Evolutionary conservation across 2,797 vertebrate genomes (phyloP), one percentile per base, ranked within the genome.

Genomic region (Acanthiza pusilla): DNA sequence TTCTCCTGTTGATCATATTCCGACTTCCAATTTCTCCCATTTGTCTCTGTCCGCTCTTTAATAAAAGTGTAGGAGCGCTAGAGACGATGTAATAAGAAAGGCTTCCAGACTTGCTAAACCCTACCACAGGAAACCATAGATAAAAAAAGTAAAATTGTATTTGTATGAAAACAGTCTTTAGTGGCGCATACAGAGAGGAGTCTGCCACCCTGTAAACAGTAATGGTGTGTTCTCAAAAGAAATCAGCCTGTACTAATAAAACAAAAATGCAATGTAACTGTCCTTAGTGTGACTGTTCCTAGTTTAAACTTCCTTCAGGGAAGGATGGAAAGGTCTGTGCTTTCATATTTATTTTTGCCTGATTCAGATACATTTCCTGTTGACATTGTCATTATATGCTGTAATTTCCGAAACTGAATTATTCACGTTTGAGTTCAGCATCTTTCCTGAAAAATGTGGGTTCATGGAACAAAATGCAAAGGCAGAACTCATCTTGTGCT

Each of bases 311-410:
- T 85, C 70, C 66, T 79, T 81, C 57, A 63, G 76, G 77, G 88
- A 91, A 92, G 79, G 71, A 90, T 91, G 74, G 63, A 95, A 85
- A 76, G 38, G 88, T 82, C 76, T 83, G 48, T 89, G 78, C 58
- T 90, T 92, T 93, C 65, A 5, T 93, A 94, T 88, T 96, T 94
- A 86, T 88, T 96, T 96, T 89, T 94, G 85, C 65, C 34, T 85
- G 79, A 76, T 93, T 95, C 79, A 94, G 48, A 80, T 94, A 91
- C 6, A 1, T 71, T 94, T 97, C 92, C 92, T 93, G 90, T 95
- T 96, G 93, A 95, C 61, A 36, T 93, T 96, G 73, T 70, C 91
- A 77, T 93, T 66, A 89, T 92, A 91, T 89, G 67, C 47, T 51
- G 84, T 93, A 76, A 91, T 96, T 95, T 96, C 93, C 87, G 77